Base-by-base conservation (phyloP, 2,888 invertebrate genomes). In the Lycophotia porphyrea region DNA sequence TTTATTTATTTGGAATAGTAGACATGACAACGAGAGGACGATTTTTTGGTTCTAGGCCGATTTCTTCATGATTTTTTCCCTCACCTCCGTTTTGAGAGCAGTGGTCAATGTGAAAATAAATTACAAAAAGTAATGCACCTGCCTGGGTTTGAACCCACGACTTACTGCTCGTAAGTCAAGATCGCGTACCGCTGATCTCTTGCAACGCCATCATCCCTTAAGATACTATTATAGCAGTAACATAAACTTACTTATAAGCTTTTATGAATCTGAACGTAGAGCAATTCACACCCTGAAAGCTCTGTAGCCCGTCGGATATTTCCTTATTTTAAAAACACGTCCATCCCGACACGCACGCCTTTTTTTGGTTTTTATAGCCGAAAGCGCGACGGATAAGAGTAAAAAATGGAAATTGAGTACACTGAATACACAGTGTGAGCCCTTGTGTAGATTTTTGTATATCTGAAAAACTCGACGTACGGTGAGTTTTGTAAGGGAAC, bases 261-360 rank as follows among this genome's bases (percentile, higher is more conserved):
- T 39, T n/a, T 52, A 27, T 52, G 11, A 60, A 70, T 49, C 27
- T n/a, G 24, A 71, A 71, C 18, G 8, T 13, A 47, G 9, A n/a
- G 9, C 24, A 34, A n/a, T 71, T 34, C 9, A 39, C 24, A 49
- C 47, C 34, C 42, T 60, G 11, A 42, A 55, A 70, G 15, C 60
- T 60, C 34, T 49, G 70, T 24, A 47, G 71, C 47, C 49, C 18
- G 24, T 24, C 24, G 27, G 8, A 1, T 24, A 11, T 75, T 77
- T 44, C 7, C 36, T 63, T 76, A 76, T 44, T 76, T 76, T 79
- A 27, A 39, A 76, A 39, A 76, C 47, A 79, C 39, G 76, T 34
- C 27, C 24, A 5, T 24, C 15, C 13, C 4, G 24, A 67, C 9
- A 24, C 0, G 39, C 2, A 24, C 39, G 39, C 71, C 71, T 15